Evolutionary conservation across 2,797 vertebrate genomes (phyloP).

Genomic region (Molossus molossus): DNA sequence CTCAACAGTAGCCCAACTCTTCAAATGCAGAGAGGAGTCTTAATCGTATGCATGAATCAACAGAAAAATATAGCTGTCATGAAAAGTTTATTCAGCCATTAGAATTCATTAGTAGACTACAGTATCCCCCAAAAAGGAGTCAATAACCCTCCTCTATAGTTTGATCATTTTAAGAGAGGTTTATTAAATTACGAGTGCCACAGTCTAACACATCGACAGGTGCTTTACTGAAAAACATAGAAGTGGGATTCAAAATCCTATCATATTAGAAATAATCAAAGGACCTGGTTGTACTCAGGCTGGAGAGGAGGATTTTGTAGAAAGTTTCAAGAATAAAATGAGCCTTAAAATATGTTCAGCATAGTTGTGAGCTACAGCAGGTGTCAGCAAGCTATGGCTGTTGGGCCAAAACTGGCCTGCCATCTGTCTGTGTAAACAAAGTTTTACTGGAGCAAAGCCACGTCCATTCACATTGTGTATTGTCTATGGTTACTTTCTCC

Average conservation of each 20-base stretch:
- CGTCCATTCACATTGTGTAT: neutral
- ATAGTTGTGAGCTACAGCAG: neutral
- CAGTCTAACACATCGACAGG: neutral
- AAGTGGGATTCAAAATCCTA: conserved; percentile 25
- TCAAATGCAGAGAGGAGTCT: neutral
- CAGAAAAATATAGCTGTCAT: neutral
- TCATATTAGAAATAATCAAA: neutral
- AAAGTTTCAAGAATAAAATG: conserved; percentile 17
- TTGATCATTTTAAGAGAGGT: neutral
- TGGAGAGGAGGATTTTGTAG: neutral
- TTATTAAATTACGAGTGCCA: neutral
- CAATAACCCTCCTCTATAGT: neutral
- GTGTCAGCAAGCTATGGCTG: neutral
- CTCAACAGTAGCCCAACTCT: neutral
- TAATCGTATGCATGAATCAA: neutral
- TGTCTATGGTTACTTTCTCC: neutral
- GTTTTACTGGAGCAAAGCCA: conserved; percentile 54
- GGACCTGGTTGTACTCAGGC: neutral
- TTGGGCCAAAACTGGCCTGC: neutral
- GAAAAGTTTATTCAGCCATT: neutral
- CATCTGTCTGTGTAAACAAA: conserved; percentile 50
- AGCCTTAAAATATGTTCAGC: conserved; percentile 6
- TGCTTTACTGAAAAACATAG: neutral
- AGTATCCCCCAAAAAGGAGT: neutral
- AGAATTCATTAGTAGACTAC: neutral